A percentile compares a stretch with the other conserved stretches of the same genome.
Evolutionary conservation across 2,888 invertebrate species (phyloP).

Genomic region (Drosophila leonis): DNA sequence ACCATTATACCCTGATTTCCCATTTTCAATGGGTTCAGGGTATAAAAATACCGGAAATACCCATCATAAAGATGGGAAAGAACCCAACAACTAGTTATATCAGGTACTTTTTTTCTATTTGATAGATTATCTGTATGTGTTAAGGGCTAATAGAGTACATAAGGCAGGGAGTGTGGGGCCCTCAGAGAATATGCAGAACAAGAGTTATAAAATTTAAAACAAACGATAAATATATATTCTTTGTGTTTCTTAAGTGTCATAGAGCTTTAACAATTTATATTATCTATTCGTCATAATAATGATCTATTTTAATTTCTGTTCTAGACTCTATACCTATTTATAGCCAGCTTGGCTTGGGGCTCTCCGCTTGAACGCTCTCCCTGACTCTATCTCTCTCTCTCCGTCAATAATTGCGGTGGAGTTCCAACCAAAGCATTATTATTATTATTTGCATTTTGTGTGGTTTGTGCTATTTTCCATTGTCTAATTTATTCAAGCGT

Average conservation of each 20-base stretch:
- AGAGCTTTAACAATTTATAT: too few species aligned
- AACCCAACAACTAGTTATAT: background rate
- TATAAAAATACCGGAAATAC: background rate
- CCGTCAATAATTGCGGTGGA: constrained; percentile 11
- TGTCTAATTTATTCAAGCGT: constrained; percentile 43
- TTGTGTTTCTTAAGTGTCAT: background rate
- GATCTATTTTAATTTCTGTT: background rate
- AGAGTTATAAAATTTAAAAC: background rate
- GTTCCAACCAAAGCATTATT: constrained; percentile 1
- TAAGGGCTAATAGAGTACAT: background rate
- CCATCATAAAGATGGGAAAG: background rate
- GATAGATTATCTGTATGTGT: background rate
- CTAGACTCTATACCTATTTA: background rate
- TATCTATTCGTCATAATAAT: background rate
- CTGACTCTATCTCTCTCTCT: background rate
- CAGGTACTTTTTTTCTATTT: background rate
- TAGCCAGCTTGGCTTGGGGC: background rate
- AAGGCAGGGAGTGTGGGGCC: background rate
- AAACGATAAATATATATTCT: too few species aligned
- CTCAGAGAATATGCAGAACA: background rate
- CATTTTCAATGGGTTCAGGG: too few species aligned
- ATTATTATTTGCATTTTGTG: background rate
- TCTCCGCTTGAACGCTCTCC: background rate
- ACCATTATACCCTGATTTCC: too few species aligned
- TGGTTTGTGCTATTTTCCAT: constrained; percentile 4